Evolutionary conservation across 1,140 invertebrate species (phyloP).

Genomic region (Lepidurus couesii): DNA sequence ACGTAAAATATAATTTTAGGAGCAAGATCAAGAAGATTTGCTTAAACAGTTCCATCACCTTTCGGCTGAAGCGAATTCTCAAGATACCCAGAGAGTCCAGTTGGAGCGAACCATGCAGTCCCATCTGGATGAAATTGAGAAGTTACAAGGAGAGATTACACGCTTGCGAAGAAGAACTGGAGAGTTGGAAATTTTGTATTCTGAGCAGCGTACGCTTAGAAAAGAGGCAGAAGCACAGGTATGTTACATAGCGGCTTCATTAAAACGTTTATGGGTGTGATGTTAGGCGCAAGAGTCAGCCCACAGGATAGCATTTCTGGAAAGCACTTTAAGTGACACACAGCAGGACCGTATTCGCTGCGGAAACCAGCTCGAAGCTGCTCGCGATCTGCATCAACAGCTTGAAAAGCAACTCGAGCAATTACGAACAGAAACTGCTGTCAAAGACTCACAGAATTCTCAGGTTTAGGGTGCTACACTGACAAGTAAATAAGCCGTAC

Average conservation of each 20-base stretch:
- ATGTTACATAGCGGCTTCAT: background rate
- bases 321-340: slow-evolving; percentile 27
- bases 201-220: slow-evolving; percentile 26
- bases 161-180: slow-evolving; percentile 22
- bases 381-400: slow-evolving; percentile 26
- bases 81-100: slow-evolving; percentile 27
- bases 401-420: slow-evolving; percentile 33
- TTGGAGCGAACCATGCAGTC: slow-evolving; percentile 29
- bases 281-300: slow-evolving; percentile 29
- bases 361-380: slow-evolving; percentile 26
- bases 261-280: background rate
- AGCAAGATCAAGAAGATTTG: slow-evolving; percentile 31
- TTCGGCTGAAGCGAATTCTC: slow-evolving; percentile 25
- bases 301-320: slow-evolving; percentile 26
- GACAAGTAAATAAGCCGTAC: background rate
- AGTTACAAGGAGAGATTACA: slow-evolving; percentile 28
- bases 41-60: slow-evolving; percentile 32
- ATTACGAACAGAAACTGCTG: slow-evolving; percentile 27
- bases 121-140: slow-evolving; percentile 24
- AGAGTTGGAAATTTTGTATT: slow-evolving; percentile 30
- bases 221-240: slow-evolving; percentile 29
- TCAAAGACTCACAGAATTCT: slow-evolving; percentile 27
- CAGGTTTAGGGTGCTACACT: background rate
- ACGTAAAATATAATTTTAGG: background rate
- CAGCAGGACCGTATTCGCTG: slow-evolving; percentile 27